Evolutionary conservation across 2,113 vertebrate genomes (phyloP).

Genomic region (Mixornis gularis): DNA sequence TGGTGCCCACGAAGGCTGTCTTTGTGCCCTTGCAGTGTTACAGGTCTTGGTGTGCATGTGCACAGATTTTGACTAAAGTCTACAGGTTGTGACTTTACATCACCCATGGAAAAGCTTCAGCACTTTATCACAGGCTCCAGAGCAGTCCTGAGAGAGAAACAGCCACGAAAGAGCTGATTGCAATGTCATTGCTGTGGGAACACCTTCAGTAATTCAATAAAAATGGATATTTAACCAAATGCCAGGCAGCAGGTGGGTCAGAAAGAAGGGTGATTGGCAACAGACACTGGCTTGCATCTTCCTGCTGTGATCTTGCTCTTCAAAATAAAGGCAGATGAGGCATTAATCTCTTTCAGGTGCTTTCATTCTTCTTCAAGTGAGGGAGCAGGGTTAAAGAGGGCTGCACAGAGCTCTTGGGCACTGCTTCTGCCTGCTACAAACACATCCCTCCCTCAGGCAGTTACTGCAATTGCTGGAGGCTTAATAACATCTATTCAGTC

Average conservation of each 20-base stretch:
- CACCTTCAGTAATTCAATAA: background rate
- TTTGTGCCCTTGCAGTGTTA: background rate
- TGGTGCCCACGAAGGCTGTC: background rate
- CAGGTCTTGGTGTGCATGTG: background rate
- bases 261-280: background rate
- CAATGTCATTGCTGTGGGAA: background rate
- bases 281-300: background rate
- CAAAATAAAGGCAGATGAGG: background rate
- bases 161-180: background rate
- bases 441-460: background rate
- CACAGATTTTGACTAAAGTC: background rate
- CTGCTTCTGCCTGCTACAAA: background rate
- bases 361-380: background rate
- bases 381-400: background rate
- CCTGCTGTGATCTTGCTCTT: background rate
- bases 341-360: constrained; percentile 21
- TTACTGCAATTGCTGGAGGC: background rate
- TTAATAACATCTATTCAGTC: background rate
- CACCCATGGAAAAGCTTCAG: background rate
- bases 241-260: background rate
- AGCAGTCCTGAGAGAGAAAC: background rate
- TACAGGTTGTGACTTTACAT: background rate
- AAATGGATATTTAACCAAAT: background rate
- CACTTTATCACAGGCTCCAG: background rate
- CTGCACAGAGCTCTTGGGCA: background rate